Base-by-base conservation (phyloP, 2,797 vertebrate genomes). In the Meda fulgida region DNA sequence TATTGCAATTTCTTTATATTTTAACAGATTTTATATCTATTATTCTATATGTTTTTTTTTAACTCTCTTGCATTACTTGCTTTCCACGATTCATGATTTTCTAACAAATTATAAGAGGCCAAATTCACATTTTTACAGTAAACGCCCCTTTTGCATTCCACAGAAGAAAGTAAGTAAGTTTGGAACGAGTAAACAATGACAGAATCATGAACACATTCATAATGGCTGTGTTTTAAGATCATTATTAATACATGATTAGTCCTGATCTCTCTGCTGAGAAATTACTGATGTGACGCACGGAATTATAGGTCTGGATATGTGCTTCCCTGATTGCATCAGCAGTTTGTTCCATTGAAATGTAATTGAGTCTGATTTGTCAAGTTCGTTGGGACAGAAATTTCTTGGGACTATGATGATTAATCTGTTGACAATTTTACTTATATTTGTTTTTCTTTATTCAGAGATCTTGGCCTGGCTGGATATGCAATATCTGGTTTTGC, bases 1-100 rank as follows among this genome's bases (percentile, higher is more conserved):
- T 48, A 58, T 43, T 82, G 51, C 70, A 40, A 82, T n/a, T n/a
- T n/a, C n/a, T n/a, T n/a, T n/a, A n/a, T 79, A 72, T 78, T 87
- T n/a, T 13, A 55, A 11, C 36, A 60, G 13, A 13, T 29, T 63
- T 63, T 63, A 63, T 63, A 29, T 29, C 26, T 60, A 26, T 26
- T 29, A 29, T 63, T 29, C 13, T 0, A 60, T 26, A 7, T 63
- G 3, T 0, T 26, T 14, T 29, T 63, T 60, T 26, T 60, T 13
- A 13, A 58, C n/a, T 23, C 7, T 13, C n/a, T 26, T 16, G 13
- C 58, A 63, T 29, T 14, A 63, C 13, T 29, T 63, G 11, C n/a
- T 63, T 63, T 63, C n/a, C 23, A 26, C 5, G 10, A 60, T 60
- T 60, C 11, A 26, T 60, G n/a, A 60, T 13, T 14, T 58, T 58